These are phyloP conservation scores for Notothenia rossii DNA, from an alignment of 2,113 vertebrate species.

Conservation along the genomic window DNA sequence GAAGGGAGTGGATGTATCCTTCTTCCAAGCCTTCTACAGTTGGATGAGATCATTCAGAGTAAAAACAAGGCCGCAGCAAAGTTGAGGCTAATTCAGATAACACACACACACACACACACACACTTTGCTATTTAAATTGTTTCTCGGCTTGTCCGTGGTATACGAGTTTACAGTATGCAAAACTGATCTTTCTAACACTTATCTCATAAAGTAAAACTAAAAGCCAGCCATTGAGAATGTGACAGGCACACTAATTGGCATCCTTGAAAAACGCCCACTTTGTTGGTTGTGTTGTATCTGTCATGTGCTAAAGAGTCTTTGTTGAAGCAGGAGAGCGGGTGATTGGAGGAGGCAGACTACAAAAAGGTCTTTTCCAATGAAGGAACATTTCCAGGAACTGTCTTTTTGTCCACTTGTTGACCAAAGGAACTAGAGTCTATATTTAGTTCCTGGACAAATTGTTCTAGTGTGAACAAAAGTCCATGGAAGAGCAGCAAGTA, in stretches of 20 bases:
- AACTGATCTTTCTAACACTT: neutral
- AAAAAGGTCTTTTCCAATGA: conserved; percentile 10
- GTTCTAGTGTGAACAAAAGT: no score
- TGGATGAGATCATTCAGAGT: neutral
- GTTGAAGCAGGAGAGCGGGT: conserved; percentile 15
- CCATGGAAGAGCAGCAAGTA: no score
- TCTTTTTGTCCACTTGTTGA: neutral
- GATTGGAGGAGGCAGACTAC: conserved; percentile 1
- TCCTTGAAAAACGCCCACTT: conserved; percentile 17
- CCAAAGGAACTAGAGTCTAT: neutral
- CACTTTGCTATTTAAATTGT: conserved; percentile 5
- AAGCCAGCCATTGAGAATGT: conserved; percentile 5
- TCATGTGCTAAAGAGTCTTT: conserved; percentile 37
- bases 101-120: neutral
- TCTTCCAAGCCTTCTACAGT: neutral
- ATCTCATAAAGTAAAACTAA: conserved; percentile 8
- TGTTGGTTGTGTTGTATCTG: conserved; percentile 37
- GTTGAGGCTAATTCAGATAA: conserved; percentile 6
- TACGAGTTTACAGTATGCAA: neutral
- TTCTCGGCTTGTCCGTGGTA: neutral
- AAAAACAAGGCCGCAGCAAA: neutral
- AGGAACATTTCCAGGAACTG: conserved; percentile 38
- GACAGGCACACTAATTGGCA: neutral
- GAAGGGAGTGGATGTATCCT: conserved; percentile 26
- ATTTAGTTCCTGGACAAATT: neutral